These are phyloP conservation scores for Smithornis capensis DNA, from an alignment of 2,113 vertebrate genomes.

Conservation along the genomic window DNA sequence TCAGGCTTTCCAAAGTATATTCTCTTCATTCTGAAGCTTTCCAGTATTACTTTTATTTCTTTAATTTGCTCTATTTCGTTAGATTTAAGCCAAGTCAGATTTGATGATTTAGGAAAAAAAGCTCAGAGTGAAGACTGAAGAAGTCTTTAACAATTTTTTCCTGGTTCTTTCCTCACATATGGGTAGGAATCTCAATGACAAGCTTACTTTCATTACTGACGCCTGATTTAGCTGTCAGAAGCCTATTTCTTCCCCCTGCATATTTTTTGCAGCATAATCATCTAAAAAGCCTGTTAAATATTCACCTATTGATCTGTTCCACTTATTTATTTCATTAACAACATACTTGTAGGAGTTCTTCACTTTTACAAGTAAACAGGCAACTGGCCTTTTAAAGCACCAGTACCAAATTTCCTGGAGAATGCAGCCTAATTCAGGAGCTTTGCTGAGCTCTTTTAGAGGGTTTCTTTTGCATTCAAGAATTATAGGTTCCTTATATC, in stretches of 20 bases:
- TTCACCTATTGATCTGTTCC: constrained; percentile 42
- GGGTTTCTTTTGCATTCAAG: neutral
- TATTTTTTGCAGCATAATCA: constrained; percentile 12
- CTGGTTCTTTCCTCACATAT: neutral
- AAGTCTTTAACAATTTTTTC: neutral
- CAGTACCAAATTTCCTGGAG: neutral
- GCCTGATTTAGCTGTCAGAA: constrained; percentile 18
- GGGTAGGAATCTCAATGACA: neutral
- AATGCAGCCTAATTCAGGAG: neutral
- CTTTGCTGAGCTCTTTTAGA: neutral
- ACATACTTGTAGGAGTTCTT: neutral
- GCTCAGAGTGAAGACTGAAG: neutral
- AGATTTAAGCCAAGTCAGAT: neutral
- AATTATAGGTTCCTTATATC: neutral
- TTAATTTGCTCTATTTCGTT: neutral
- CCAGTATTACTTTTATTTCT: neutral
- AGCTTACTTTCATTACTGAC: constrained; percentile 18
- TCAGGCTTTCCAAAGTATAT: neutral
- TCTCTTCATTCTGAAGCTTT: neutral
- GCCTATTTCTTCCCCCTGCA: neutral
- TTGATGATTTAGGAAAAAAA: neutral
- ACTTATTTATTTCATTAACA: neutral
- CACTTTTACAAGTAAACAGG: neutral
- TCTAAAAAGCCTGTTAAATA: constrained; percentile 41
- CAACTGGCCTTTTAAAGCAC: neutral